Percentiles rank a stretch among this genome's conserved stretches.
Evolutionary conservation across 2,113 vertebrate species (phyloP).

Genomic region (Cavia aperea): DNA sequence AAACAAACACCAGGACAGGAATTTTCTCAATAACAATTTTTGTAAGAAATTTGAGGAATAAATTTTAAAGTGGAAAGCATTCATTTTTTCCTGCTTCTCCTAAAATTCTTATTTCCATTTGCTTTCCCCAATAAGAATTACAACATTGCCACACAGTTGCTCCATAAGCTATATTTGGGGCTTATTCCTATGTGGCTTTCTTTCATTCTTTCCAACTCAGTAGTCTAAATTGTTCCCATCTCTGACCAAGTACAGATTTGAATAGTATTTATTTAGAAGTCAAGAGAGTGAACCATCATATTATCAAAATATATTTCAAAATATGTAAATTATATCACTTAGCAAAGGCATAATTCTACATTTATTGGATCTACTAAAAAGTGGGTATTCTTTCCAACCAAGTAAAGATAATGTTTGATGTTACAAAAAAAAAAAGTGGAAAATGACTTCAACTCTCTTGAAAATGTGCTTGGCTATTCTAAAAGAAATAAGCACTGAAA

Average conservation of each 20-base stretch:
- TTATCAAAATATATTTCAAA: neutral
- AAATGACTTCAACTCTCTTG: neutral
- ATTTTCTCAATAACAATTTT: conserved; percentile 35
- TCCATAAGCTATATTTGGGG: neutral
- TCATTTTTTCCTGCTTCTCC: conserved; percentile 6
- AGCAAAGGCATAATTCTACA: neutral
- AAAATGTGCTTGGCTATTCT: neutral
- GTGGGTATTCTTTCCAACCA: neutral
- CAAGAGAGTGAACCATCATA: neutral
- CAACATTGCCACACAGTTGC: neutral
- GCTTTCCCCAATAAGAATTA: neutral
- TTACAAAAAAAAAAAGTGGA: neutral
- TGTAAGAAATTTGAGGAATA: conserved; percentile 39
- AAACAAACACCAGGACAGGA: conserved; percentile 40
- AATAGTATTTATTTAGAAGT: neutral
- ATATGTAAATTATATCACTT: neutral
- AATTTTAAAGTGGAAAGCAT: conserved; percentile 25
- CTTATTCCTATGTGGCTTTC: neutral
- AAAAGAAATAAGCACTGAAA: neutral
- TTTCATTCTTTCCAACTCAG: neutral
- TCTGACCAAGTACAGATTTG: neutral
- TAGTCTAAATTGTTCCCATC: neutral
- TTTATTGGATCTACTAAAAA: neutral
- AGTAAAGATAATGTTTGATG: neutral
- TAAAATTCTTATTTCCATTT: conserved; percentile 26